These are phyloP conservation scores for Anhinga anhinga DNA, from an alignment of 2,113 vertebrate species.

Conservation along the genomic window DNA sequence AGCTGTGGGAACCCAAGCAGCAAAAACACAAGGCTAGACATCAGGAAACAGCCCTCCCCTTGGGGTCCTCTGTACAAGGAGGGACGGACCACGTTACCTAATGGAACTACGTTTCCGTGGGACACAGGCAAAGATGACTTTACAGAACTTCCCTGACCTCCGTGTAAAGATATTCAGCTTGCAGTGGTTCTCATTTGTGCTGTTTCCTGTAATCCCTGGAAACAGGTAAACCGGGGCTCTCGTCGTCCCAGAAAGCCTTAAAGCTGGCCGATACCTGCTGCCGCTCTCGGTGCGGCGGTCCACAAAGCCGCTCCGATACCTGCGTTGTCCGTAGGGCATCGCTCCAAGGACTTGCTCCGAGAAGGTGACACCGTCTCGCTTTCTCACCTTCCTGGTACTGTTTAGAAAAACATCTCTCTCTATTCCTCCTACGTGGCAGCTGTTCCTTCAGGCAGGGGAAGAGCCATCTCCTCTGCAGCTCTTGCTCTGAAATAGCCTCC, in stretches of 20 bases:
- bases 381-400: neutral
- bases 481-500: neutral
- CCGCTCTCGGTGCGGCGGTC: neutral
- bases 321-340: neutral
- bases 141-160: neutral
- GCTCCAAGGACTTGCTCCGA: neutral
- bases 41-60: neutral
- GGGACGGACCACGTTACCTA: neutral
- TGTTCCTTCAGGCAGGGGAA: neutral
- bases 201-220: neutral
- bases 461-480: neutral
- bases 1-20: slow-evolving; percentile 10
- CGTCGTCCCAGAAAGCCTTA: neutral
- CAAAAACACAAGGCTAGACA: neutral
- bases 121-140: neutral
- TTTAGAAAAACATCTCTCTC: neutral
- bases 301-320: neutral
- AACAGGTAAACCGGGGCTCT: neutral
- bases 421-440: neutral
- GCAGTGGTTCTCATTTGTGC: neutral
- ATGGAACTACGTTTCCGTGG: accelerated
- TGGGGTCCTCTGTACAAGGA: neutral
- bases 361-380: neutral
- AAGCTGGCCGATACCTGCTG: neutral
- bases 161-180: neutral